These are phyloP conservation scores for Cyanistes caeruleus DNA, from an alignment of 2,113 vertebrate genomes.

Conservation along the genomic window DNA sequence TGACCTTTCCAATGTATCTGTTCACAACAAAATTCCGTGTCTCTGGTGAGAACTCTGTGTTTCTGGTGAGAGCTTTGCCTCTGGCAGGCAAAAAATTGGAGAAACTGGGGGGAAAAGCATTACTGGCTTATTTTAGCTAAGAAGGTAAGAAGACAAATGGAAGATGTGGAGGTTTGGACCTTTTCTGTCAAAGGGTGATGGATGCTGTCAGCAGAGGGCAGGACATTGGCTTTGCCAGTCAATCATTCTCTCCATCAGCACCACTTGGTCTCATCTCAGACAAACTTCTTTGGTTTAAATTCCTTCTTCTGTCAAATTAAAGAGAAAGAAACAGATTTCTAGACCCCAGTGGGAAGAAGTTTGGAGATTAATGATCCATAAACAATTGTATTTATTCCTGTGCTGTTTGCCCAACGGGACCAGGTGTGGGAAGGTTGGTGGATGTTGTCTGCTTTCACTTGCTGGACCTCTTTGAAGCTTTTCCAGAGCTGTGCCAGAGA, in stretches of 20 bases:
- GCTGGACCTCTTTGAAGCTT: background rate
- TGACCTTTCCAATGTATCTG: background rate
- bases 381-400: background rate
- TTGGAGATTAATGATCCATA: background rate
- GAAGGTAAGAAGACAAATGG: background rate
- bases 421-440: background rate
- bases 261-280: background rate
- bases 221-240: background rate
- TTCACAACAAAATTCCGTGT: background rate
- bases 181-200: background rate
- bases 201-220: background rate
- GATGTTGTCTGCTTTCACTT: background rate
- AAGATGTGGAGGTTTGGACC: background rate
- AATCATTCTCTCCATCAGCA: background rate
- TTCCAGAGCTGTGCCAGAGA: background rate
- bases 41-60: background rate
- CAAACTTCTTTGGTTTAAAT: background rate
- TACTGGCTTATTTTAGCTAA: background rate
- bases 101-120: background rate
- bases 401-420: background rate
- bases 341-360: background rate
- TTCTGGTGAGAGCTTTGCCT: background rate
- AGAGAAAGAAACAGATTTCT: background rate
- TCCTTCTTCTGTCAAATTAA: background rate
- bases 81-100: background rate